These are phyloP conservation scores for Bubalus kerabau DNA, from an alignment of 2,113 vertebrate species.

Conservation along the genomic window DNA sequence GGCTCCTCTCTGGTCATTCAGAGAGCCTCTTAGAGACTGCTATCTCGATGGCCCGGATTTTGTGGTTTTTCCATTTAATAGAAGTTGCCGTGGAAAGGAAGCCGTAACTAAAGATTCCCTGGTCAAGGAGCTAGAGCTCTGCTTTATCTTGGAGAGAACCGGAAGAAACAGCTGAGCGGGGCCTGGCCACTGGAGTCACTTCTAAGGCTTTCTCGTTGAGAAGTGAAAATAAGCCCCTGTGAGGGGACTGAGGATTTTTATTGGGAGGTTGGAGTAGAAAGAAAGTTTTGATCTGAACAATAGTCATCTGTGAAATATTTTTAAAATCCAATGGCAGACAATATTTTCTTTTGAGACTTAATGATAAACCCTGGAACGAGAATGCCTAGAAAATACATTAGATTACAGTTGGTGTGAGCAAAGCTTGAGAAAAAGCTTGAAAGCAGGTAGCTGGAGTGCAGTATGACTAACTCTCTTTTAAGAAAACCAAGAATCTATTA, in stretches of 20 bases:
- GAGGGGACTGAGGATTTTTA: neutral
- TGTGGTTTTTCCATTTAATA: neutral
- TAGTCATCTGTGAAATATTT: neutral
- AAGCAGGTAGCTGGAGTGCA: neutral
- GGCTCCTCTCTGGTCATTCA: neutral
- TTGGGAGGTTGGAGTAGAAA: neutral
- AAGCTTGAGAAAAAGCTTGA: neutral
- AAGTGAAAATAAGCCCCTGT: neutral
- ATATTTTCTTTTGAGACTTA: neutral
- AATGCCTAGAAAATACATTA: neutral
- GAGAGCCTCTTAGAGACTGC: neutral
- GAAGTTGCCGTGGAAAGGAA: neutral
- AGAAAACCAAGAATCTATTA: neutral
- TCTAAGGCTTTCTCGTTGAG: neutral
- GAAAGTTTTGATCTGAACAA: neutral
- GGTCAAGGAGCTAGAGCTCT: neutral
- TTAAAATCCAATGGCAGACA: neutral
- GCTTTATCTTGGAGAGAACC: neutral
- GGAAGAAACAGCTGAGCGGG: neutral
- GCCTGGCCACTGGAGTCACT: fast-evolving
- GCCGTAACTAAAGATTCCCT: neutral
- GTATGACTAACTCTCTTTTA: neutral
- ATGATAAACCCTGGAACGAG: neutral
- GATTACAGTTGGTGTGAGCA: neutral
- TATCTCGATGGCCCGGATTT: neutral